phyloP scores from a whole-genome alignment of 30 jellyfish, hydroid and myxozoan species.

The Mastigias papua region DNA sequence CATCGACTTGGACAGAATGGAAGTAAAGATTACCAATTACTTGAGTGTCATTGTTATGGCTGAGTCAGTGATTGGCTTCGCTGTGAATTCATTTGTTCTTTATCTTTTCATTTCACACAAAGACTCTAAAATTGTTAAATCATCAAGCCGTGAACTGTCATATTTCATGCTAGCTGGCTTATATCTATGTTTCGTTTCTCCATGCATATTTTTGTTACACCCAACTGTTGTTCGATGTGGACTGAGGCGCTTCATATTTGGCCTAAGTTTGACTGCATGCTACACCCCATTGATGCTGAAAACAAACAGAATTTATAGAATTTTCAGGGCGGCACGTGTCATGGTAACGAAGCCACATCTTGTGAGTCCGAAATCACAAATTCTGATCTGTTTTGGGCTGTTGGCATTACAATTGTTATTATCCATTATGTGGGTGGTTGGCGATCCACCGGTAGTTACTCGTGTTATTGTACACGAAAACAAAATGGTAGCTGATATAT shows the following conservation, averaged over 20 bases:
- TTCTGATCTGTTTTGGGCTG: constrained; percentile 74
- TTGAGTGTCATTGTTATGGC: constrained; percentile 29
- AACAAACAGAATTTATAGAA: constrained; percentile 83
- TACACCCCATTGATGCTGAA: constrained; percentile 86
- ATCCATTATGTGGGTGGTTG: constrained; percentile 83
- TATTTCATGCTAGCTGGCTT: constrained; percentile 60
- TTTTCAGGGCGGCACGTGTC: constrained; percentile 72
- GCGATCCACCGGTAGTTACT: constrained; percentile 67
- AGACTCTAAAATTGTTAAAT: constrained; percentile 51
- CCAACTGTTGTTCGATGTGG: constrained; percentile 62
- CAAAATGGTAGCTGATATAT: constrained; percentile 63
- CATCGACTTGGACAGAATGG: constrained; percentile 15
- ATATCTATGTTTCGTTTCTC: constrained; percentile 59
- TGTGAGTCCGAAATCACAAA: constrained; percentile 80
- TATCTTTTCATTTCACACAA: constrained; percentile 24
- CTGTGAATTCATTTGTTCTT: constrained; percentile 20
- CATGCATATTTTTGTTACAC: constrained; percentile 46
- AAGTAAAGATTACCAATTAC: neutral
- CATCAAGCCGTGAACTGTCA: constrained; percentile 75
- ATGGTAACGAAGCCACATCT: constrained; percentile 53
- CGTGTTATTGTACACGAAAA: constrained; percentile 49
- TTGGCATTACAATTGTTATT: constrained; percentile 73
- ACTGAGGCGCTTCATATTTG: constrained; percentile 72
- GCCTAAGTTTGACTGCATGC: constrained; percentile 80
- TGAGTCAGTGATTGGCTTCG: constrained; percentile 42